Percentiles rank a stretch among this genome's conserved stretches.
Conservation (phyloP, 2,888 invertebrate species). For the Monopis laevigella region DNA sequence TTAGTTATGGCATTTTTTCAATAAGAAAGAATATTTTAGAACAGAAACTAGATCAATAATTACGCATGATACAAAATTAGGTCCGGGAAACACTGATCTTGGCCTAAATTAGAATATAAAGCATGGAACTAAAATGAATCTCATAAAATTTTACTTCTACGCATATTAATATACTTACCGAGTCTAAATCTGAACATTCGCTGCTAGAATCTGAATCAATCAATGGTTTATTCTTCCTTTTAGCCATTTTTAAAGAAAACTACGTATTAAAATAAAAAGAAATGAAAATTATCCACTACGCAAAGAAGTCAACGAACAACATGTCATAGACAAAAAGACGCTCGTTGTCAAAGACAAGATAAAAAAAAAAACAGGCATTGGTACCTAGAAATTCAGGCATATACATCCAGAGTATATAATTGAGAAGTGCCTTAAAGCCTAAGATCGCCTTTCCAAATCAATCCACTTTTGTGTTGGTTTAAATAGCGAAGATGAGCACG, state of each 20-base stretch:
- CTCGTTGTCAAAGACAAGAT: constrained; percentile 5
- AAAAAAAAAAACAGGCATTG: no score
- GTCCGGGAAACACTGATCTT: constrained; percentile 27
- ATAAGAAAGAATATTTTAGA: no score
- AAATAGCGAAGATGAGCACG: no score
- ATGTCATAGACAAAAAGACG: constrained; percentile 17
- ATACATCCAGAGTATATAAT: no score
- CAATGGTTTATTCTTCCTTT: constrained; percentile 83
- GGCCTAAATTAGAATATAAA: constrained; percentile 50
- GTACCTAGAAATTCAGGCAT: no score
- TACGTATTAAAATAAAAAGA: constrained; percentile 25
- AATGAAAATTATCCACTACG: constrained; percentile 21
- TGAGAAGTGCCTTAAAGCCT: no score
- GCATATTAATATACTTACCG: constrained; percentile 68
- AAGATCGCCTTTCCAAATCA: no score
- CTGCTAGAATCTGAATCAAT: constrained; percentile 87
- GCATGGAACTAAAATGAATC: constrained; percentile 33
- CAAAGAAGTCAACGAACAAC: constrained; percentile 13
- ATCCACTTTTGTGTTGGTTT: no score
- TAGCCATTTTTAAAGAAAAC: constrained; percentile 71
- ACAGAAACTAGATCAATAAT: no score
- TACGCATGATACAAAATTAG: constrained; percentile 8
- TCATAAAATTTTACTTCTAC: constrained; percentile 34
- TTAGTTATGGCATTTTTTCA: no score
- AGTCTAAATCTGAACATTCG: constrained; percentile 84